Base-by-base conservation (phyloP, 1,140 invertebrate genomes). In the Drosophila kohkoa region DNA sequence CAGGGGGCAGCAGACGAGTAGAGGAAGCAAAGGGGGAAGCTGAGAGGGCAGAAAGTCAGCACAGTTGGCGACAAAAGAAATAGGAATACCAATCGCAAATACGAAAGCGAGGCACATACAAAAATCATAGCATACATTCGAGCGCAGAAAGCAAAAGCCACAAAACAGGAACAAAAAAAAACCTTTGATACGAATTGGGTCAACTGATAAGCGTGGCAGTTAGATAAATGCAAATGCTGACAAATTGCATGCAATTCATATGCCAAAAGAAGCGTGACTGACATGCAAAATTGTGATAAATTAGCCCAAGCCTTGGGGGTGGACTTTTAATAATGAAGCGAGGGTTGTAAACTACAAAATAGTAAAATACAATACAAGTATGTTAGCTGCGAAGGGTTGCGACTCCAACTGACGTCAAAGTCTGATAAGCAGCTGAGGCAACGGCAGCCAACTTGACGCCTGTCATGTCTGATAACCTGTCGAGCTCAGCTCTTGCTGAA, bases 171-270 rank as follows among this genome's bases (percentile, higher is more conserved):
- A 45, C 32, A 45, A 20, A 60, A 20, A 60, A 30, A 38, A 54
- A 16, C 52, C 48, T 38, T 28, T 20, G 59, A 54, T 57, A 64
- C 55, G 32, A 60, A 80, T 51, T 87, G 82, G 79, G 79, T 86
- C 82, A 82, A 16, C 58, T 76, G 76, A 25, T 32, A 68, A 65
- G 67, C 32, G 43, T 20, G 45, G 32, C n/a, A 57, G 77, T 79
- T 65, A 78, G 54, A 20, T 38, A 57, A 57, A 67, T 69, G 64
- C 66, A 71, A 77, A 79, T 63, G 48, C 81, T 85, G 78, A 89
- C 69, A 89, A 89, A 89, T 90, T 89, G 81, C 82, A 79, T 81
- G 75, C 81, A 89, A 90, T 89, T 89, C 83, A 79, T 89, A 90
- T 77, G 59, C 49, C 43, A 65, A 60, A 49, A 28, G 49, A 73